Evolutionary conservation across 2,113 vertebrate genomes (phyloP), one percentile per base, ranked within the genome.

Genomic region (Scomber colias): DNA sequence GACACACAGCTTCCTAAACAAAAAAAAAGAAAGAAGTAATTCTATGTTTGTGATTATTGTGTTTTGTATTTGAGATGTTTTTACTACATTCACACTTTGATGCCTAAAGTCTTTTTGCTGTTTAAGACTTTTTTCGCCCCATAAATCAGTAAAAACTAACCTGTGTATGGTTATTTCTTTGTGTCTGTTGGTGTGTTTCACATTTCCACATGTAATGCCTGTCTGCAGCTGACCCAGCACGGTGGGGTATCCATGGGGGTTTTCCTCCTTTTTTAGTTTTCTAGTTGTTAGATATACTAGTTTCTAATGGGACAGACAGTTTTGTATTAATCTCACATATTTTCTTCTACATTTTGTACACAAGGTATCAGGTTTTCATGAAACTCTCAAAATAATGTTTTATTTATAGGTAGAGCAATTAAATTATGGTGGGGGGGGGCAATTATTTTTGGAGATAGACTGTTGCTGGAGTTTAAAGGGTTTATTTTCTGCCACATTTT

Each of bases 81-180:
- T 82, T 67, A 46, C 87, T 75, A 72, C 74, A 85, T 35, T 68
- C 35, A 78, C 84, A 90, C 91, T 90, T 88, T 92, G 85, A 91
- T 79, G 63, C 17, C 63, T 78, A 40, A 63, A 71, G 12, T 75
- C 45, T 21, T 77, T 70, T 60, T 77, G 73, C 5, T 77, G 15
- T 54, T 61, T 70, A 16, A 68, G 8, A 68, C 11, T 59, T 56
- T 79, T 81, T 80, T 61, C 24, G 24, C 24, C 24, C 15, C 27
- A 83, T 87, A 80, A 86, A 88, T 82, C 57, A 67, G 44, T 77
- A 3, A 72, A 76, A 83, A n/a, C 3, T 14, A 35, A 78, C 24
- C 50, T 35, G 66, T 30, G 53, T 72, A 59, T 21, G 5, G 44
- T 73, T 24, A 12, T 77, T 49, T n/a, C 31, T 64, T 54, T 80